Conservation (phyloP, 2,888 invertebrate genomes). For the Parelbella ahira region DNA sequence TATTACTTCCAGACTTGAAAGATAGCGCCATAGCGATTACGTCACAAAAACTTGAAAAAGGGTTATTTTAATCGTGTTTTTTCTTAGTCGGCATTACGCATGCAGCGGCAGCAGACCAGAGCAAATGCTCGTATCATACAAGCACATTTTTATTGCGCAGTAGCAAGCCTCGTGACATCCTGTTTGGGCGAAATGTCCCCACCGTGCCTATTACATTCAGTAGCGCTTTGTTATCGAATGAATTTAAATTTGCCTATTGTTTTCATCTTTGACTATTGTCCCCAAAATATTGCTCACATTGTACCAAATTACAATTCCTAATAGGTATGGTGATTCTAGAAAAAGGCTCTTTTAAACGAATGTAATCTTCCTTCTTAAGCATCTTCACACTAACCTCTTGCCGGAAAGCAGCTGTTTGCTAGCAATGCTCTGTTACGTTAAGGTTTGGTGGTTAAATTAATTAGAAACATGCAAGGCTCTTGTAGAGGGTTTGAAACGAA, state of each 20-base stretch:
- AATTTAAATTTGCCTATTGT: slow-evolving; percentile 72
- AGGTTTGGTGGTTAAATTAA: no score
- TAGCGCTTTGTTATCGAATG: slow-evolving; percentile 60
- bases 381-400: no score
- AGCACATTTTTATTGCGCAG: slow-evolving; percentile 45
- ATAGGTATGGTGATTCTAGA: no score
- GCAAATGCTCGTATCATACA: slow-evolving; percentile 42
- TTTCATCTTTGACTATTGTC: slow-evolving; percentile 39
- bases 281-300: no score
- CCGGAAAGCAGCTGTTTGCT: no score
- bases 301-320: no score
- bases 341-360: no score
- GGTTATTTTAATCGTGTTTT: slow-evolving; percentile 53
- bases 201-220: slow-evolving; percentile 45
- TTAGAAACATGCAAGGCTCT: no score
- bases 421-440: no score
- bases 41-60: slow-evolving; percentile 49
- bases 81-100: slow-evolving; percentile 58
- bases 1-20: slow-evolving; percentile 47
- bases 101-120: slow-evolving; percentile 62
- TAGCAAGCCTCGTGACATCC: slow-evolving; percentile 57
- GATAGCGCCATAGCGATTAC: slow-evolving; percentile 53
- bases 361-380: no score
- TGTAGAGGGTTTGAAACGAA: no score
- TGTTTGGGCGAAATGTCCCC: slow-evolving; percentile 52